phyloP scores from a whole-genome alignment of 2,888 invertebrate species.

The Lepidonotus clava region DNA sequence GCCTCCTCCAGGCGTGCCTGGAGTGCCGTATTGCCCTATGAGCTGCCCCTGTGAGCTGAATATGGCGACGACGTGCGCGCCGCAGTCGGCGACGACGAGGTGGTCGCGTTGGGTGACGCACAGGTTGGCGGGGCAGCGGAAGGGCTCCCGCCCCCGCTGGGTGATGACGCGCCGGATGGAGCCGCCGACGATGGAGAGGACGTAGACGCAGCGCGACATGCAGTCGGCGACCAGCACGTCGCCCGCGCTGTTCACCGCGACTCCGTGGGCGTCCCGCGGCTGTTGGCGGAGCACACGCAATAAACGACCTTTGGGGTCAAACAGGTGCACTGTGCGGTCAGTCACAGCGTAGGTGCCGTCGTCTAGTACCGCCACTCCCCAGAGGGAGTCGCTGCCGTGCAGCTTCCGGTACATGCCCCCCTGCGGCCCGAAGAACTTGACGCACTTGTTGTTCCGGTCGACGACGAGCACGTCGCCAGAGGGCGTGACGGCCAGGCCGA shows the following conservation, averaged over 20 bases:
- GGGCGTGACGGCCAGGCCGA: not conserved
- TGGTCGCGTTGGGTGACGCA: slow-evolving; percentile 6
- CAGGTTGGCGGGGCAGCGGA: slow-evolving; percentile 41
- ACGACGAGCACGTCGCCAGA: slow-evolving; percentile 40
- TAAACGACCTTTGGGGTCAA: slow-evolving; percentile 49
- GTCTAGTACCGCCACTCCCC: slow-evolving; percentile 16
- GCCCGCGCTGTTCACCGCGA: slow-evolving; percentile 8
- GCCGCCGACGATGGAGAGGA: slow-evolving; percentile 32
- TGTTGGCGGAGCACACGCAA: slow-evolving; percentile 51
- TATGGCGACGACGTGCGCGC: slow-evolving; percentile 15
- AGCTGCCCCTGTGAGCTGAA: slow-evolving; percentile 7
- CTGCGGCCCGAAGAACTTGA: slow-evolving; percentile 50
- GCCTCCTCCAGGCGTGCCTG: not conserved
- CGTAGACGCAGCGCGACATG: slow-evolving; percentile 45
- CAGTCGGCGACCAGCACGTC: slow-evolving; percentile 48
- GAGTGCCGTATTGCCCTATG: slow-evolving; percentile 1
- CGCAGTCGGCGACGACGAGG: slow-evolving; percentile 29
- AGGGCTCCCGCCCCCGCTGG: slow-evolving; percentile 22
- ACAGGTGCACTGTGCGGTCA: slow-evolving; percentile 56
- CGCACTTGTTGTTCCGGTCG: slow-evolving; percentile 53
- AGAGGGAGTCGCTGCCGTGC: slow-evolving; percentile 47
- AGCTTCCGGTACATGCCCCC: slow-evolving; percentile 56
- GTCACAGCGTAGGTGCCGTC: slow-evolving; percentile 45
- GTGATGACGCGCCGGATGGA: slow-evolving; percentile 47
- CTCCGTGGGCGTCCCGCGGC: slow-evolving; percentile 55